Conservation (phyloP, 1,140 invertebrate species). For the Holotrichia oblita region DNA sequence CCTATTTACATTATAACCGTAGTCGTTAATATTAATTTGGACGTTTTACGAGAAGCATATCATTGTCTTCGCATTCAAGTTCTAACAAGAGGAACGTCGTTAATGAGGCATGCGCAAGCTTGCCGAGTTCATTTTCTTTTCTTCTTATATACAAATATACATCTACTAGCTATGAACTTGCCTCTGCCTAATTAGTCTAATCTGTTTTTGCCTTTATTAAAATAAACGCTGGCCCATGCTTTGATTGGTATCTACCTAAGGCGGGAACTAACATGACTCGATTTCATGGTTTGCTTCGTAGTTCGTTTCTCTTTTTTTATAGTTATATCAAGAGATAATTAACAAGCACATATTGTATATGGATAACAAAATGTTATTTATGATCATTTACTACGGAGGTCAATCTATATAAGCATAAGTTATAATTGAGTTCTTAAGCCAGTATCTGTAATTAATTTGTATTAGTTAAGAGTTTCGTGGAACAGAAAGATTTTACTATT, state of each 20-base stretch:
- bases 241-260: constrained; percentile 26
- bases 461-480: background rate
- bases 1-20: constrained; percentile 29
- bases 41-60: constrained; percentile 29
- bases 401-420: too few species aligned
- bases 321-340: constrained; percentile 4
- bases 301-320: constrained; percentile 5
- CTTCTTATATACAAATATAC: background rate
- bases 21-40: constrained; percentile 40
- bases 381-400: background rate
- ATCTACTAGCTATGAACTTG: constrained; percentile 7
- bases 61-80: constrained; percentile 31
- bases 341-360: constrained; percentile 15
- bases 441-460: background rate
- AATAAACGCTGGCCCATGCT: constrained; percentile 1
- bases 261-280: constrained; percentile 14
- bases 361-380: constrained; percentile 7
- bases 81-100: background rate
- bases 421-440: constrained; percentile 6
- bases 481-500: background rate
- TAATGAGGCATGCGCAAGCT: constrained; percentile 18
- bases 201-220: constrained; percentile 32
- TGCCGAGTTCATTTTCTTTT: background rate
- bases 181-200: background rate
- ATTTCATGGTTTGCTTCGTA: background rate